Conservation (phyloP, 2,888 invertebrate genomes). For the Athripsodes cinereus region DNA sequence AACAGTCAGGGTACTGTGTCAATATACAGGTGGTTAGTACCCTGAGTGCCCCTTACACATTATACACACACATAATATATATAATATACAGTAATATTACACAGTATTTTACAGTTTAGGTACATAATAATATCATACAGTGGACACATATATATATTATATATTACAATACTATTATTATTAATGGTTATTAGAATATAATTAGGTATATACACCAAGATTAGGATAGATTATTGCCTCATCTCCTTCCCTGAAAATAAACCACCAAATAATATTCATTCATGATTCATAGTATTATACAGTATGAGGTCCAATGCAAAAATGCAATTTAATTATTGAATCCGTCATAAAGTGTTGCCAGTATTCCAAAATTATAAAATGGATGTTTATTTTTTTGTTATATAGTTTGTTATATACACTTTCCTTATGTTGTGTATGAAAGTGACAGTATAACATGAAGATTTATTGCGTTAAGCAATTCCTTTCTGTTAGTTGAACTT, state of each 20-base stretch:
- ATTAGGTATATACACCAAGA: too few relatives aligned
- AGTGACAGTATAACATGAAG: too few relatives aligned
- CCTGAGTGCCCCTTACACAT: constrained; percentile 26
- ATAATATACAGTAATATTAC: constrained; percentile 22
- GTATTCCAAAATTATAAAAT: too few relatives aligned
- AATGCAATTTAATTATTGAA: too few relatives aligned
- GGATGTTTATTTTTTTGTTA: too few relatives aligned
- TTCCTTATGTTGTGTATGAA: too few relatives aligned
- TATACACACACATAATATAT: constrained; percentile 25
- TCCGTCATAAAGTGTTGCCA: too few relatives aligned
- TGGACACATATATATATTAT: not conserved
- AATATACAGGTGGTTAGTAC: constrained; percentile 25
- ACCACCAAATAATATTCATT: constrained; percentile 44
- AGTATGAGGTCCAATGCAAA: constrained; percentile 23
- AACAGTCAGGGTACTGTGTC: constrained; percentile 26
- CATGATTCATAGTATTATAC: constrained; percentile 36
- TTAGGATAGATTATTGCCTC: constrained; percentile 11
- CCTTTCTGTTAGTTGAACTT: too few relatives aligned
- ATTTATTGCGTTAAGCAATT: too few relatives aligned
- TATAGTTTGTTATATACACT: too few relatives aligned
- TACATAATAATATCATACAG: not conserved
- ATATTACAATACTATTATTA: not conserved
- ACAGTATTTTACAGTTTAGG: not conserved
- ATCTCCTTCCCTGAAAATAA: constrained; percentile 49
- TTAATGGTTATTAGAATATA: not conserved